Conservation (phyloP, 2,113 vertebrate genomes). For the Psettodes erumei region DNA sequence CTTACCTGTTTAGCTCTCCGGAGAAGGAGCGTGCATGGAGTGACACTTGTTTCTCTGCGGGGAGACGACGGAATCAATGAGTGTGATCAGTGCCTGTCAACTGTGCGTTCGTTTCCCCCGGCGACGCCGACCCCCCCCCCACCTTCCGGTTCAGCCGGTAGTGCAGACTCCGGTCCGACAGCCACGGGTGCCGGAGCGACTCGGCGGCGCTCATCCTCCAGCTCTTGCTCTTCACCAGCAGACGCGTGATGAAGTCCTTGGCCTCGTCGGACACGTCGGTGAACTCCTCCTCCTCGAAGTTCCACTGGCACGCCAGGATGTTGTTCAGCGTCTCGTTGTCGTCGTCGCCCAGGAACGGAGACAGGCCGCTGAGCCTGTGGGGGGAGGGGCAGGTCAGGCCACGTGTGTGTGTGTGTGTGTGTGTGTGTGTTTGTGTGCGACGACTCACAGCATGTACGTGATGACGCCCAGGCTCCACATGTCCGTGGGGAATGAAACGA, state of each 20-base stretch:
- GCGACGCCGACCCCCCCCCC: no score
- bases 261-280: conserved; percentile 89
- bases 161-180: conserved; percentile 90
- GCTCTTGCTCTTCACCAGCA: conserved; percentile 96
- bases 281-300: conserved; percentile 95
- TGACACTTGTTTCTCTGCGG: conserved; percentile 82
- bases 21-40: conserved; percentile 69
- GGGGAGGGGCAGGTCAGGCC: conserved; percentile 12
- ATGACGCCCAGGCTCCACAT: conserved; percentile 99
- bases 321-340: conserved; percentile 97
- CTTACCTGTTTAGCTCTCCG: conserved; percentile 75
- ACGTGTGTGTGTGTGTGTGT: background rate
- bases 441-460: conserved; percentile 95
- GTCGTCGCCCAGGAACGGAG: conserved; percentile 95
- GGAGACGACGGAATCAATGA: conserved; percentile 11
- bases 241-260: conserved; percentile 94
- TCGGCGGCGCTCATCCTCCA: conserved; percentile 97
- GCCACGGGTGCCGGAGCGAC: conserved; percentile 93
- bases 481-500: conserved; percentile 97
- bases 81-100: no score
- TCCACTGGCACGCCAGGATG: conserved; percentile 94
- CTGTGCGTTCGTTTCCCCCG: no score
- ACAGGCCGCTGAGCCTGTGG: conserved; percentile 92
- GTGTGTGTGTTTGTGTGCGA: conserved; percentile 1
- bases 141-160: conserved; percentile 87